Evolutionary conservation across 2,797 vertebrate species (phyloP), one percentile per base, ranked within the genome.

Genomic region (Masticophis lateralis): DNA sequence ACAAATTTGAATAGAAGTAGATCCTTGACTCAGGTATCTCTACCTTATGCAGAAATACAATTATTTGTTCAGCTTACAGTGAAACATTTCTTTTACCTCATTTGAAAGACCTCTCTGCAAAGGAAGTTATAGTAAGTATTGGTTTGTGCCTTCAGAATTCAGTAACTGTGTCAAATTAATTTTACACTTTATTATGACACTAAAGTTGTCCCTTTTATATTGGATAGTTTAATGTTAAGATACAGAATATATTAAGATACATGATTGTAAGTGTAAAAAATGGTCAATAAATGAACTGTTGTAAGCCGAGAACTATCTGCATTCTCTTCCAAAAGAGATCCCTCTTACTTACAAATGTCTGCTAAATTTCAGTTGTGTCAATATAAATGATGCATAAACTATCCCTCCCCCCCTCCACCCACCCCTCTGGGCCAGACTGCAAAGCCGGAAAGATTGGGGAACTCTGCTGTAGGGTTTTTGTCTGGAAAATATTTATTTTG

Each of bases 1-100:
- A 63, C 28, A n/a, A 56, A 22, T 57, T 32, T 91, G 86, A 32
- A 91, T 86, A n/a, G 1, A 66, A 22, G 0, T 93, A 93, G 86
- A 86, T 92, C 93, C 18, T 79, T 96, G 47, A 89, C 90, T 0
- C 83, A 74, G 63, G 91, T 90, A 96, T 97, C 98, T 99, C 98
- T 97, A 98, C 57, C 51, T 86, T 88, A 10, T 91, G 63, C 93
- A 99, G 99, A 97, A 99, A 99, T 96, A 98, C 98, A 94, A 60
- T 99, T 95, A 97, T 99, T 93, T 97, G 97, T 95, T 98, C 98
- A 0, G 96, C 98, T 0, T 99, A 98, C 95, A 99, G 98, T 8
- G 99, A 99, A 95, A 96, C 93, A 0, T 99, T 98, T 94, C 98
- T 99, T 96, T 97, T 99, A 95, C 98, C 99, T 53, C 98, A 99